A percentile compares a stretch with the other conserved stretches of the same genome.
Conservation (phyloP, 2,113 vertebrate species). For the Myocastor coypus region DNA sequence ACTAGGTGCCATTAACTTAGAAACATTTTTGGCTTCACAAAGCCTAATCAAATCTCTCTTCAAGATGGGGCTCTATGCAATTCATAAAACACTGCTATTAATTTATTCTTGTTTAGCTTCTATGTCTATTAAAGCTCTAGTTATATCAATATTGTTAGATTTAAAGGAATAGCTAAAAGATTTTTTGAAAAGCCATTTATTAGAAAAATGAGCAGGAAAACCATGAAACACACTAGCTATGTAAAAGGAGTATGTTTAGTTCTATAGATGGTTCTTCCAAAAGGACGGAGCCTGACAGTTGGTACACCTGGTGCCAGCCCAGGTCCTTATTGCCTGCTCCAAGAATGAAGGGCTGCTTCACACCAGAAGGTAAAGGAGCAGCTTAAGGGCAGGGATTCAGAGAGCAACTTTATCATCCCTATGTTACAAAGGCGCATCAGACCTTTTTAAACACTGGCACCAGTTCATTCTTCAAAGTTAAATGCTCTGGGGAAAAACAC, state of each 20-base stretch:
- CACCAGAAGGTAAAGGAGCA: background rate
- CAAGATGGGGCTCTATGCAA: constrained; percentile 32
- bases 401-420: background rate
- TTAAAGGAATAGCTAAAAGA: constrained; percentile 40
- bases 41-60: constrained; percentile 65
- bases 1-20: constrained; percentile 26
- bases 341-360: background rate
- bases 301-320: background rate
- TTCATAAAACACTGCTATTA: constrained; percentile 55
- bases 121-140: constrained; percentile 51
- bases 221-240: background rate
- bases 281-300: background rate
- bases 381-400: background rate
- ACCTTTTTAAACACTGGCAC: background rate
- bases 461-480: background rate
- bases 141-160: constrained; percentile 45
- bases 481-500: background rate
- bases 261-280: background rate
- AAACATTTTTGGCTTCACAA: constrained; percentile 54
- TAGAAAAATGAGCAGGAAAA: constrained; percentile 55
- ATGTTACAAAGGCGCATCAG: background rate
- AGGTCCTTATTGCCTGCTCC: background rate
- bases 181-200: background rate
- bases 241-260: background rate
- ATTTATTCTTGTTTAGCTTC: constrained; percentile 57